Evolutionary conservation across 23 tunicate species (phyloP), one percentile per base, ranked within the genome.

Genomic region (Ascidia mentula): DNA sequence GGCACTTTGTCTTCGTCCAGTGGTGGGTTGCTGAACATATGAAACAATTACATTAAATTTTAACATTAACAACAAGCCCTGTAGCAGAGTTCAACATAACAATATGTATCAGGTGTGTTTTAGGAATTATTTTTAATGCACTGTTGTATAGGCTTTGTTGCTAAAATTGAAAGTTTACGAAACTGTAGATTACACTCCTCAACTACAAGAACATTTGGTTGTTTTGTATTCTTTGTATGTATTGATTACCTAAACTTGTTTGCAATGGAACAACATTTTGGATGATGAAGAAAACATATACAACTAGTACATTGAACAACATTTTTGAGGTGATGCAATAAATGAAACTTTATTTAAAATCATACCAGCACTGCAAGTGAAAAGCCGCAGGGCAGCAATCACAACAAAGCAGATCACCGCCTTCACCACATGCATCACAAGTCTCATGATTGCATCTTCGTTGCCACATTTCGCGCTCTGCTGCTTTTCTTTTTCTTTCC

Each of bases 401-500:
- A 82, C 99, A 95, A 60, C 99, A 95, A 4, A 95, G 82, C 26
- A 95, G 72, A 69, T 95, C 99, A 13, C 99, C 99, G 59, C 99
- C 99, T 69, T 95, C 99, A 20, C 92, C 89, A 60, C 99, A 95
- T 33, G 99, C 99, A 82, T 95, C 96, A 79, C 99, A 95, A 0
- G 91, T 86, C 40, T 95, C 99, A 78, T 95, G 91, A 73, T 95
- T 88, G 53, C 93, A 84, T 40, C 98, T 70, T 34, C 80, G 69
- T 36, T 90, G 59, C 98, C 98, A 92, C 91, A 92, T 87, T 69
- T 92, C 97, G 7, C 97, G 87, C 40, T 92, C 92, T 15, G 97
- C 92, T 36, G 91, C 97, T 74, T 81, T 74, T 26, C 86, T 72
- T 39, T 76, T 69, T 39, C 80, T 78, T 69, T 92, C 88, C 74